Conservation (phyloP, 2,797 vertebrate species). For the Gallinago nigripennis region DNA sequence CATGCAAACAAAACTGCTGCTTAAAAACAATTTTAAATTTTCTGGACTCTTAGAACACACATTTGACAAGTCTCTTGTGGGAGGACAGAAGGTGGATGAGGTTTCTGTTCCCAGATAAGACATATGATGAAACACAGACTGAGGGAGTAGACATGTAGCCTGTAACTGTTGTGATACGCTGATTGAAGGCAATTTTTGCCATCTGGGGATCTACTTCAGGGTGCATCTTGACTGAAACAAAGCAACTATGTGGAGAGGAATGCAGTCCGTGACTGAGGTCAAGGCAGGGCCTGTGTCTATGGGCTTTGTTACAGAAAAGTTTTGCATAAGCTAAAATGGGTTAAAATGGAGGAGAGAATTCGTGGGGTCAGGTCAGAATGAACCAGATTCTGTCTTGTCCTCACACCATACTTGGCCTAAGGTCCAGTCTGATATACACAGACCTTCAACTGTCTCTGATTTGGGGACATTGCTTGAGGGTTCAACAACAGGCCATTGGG, state of each 20-base stretch:
- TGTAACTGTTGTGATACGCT: not conserved
- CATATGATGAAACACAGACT: not conserved
- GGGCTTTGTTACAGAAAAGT: not conserved
- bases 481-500: not conserved
- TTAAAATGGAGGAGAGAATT: not conserved
- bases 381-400: not conserved
- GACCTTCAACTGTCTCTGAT: not conserved
- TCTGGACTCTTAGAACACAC: not conserved
- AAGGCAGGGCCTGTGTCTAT: not conserved
- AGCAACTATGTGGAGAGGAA: not conserved
- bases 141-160: not conserved
- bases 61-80: not conserved
- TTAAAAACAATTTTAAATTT: not conserved
- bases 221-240: not conserved
- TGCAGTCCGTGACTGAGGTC: not conserved
- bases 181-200: not conserved
- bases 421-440: not conserved
- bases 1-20: not conserved
- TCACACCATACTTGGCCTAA: not conserved
- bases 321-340: not conserved
- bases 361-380: not conserved
- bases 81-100: not conserved
- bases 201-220: not conserved
- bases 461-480: not conserved
- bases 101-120: not conserved